A percentile compares a stretch with the other conserved stretches of the same genome.
Evolutionary conservation across 1,140 invertebrate genomes (phyloP).

Genomic region (Bombus pyrosoma): DNA sequence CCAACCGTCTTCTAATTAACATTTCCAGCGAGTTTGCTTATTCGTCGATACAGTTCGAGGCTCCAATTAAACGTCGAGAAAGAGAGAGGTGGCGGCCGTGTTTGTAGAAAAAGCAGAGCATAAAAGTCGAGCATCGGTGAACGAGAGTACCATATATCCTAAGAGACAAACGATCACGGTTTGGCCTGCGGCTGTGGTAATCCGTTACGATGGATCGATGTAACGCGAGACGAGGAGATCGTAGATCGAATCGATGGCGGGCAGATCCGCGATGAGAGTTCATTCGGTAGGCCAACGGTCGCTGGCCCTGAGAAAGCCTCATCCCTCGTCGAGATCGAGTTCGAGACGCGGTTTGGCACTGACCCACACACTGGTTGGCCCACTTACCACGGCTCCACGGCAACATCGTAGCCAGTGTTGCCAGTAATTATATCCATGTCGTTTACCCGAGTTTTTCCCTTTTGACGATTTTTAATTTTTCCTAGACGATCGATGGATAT

Average conservation of each 20-base stretch:
- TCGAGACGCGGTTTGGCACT: conserved; percentile 74
- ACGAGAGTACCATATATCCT: background rate
- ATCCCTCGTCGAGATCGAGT: conserved; percentile 61
- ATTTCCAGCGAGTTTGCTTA: conserved; percentile 19
- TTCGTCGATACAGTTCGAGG: conserved; percentile 22
- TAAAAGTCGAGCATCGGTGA: background rate
- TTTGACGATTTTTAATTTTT: background rate
- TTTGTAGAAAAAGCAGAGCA: background rate
- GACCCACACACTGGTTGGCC: conserved; percentile 77
- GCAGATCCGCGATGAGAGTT: conserved; percentile 39
- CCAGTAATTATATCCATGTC: conserved; percentile 35
- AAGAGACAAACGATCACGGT: conserved; percentile 24
- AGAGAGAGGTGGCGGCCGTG: background rate
- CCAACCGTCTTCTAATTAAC: conserved; percentile 11
- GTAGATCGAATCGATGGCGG: conserved; percentile 58
- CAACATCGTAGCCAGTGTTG: conserved; percentile 37
- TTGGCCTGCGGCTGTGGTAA: conserved; percentile 30
- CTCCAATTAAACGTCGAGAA: conserved; percentile 20
- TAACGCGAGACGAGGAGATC: conserved; percentile 51
- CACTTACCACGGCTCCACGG: conserved; percentile 65
- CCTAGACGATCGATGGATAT: too few species aligned
- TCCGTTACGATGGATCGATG: conserved; percentile 57
- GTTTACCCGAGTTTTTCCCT: conserved; percentile 10
- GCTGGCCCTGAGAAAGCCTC: conserved; percentile 68
- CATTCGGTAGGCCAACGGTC: conserved; percentile 50